These are phyloP conservation scores for Catalaphyllia jardinei DNA, from an alignment of 64 coral and sea anemone genomes.

Conservation along the genomic window DNA sequence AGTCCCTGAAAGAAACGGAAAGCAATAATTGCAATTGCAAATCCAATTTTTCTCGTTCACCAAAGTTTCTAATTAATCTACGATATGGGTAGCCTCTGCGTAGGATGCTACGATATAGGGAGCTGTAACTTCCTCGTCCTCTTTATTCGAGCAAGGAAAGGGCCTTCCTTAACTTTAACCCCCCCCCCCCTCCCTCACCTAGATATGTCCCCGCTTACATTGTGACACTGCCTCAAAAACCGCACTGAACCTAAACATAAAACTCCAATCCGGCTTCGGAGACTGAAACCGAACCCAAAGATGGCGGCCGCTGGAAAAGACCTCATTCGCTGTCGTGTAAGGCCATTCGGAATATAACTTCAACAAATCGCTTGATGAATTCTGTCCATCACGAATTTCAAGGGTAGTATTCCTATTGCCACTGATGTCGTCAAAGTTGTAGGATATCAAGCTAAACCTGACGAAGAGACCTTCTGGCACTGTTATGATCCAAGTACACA, in stretches of 20 bases:
- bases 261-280: neutral
- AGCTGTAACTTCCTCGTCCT: no score
- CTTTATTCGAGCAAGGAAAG: no score
- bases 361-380: slow-evolving; percentile 16
- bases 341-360: neutral
- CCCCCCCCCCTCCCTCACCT: no score
- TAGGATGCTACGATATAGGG: no score
- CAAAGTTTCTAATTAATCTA: no score
- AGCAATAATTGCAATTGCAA: no score
- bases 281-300: slow-evolving; percentile 42
- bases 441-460: neutral
- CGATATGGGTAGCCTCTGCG: no score
- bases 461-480: slow-evolving; percentile 29
- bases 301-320: slow-evolving; percentile 39
- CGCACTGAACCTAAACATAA: neutral
- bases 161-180: no score
- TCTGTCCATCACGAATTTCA: slow-evolving; percentile 17
- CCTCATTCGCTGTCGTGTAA: neutral
- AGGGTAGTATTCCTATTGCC: neutral
- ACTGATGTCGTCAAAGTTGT: neutral
- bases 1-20: no score
- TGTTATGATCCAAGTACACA: slow-evolving; percentile 49
- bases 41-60: no score
- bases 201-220: neutral
- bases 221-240: slow-evolving; percentile 27